A percentile compares a stretch with the other conserved stretches of the same genome.
Conservation (phyloP, 2,888 invertebrate species). For the Drosophila diplacantha region DNA sequence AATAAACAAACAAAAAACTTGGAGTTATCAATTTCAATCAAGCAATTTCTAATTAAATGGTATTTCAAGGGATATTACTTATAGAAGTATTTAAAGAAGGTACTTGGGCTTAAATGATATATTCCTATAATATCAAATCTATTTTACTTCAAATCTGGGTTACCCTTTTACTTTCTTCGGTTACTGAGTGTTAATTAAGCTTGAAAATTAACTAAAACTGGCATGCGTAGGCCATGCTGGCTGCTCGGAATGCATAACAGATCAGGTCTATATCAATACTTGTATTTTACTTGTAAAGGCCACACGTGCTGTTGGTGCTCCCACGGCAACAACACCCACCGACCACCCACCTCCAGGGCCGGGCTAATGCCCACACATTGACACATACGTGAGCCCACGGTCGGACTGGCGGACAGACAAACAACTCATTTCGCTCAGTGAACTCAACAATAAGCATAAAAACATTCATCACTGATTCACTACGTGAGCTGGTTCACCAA, state of each 20-base stretch:
- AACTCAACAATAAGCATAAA: constrained; percentile 74
- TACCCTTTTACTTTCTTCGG: not conserved
- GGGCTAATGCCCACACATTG: constrained; percentile 39
- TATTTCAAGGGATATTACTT: too few relatives aligned
- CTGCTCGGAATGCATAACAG: constrained; percentile 1
- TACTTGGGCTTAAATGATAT: not conserved
- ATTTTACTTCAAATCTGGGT: too few relatives aligned
- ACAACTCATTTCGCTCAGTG: constrained; percentile 72
- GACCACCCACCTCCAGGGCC: constrained; percentile 4
- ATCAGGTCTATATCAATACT: constrained; percentile 13
- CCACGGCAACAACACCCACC: not conserved
- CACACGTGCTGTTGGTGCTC: constrained; percentile 28
- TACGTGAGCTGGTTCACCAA: constrained; percentile 69
- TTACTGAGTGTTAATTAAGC: not conserved
- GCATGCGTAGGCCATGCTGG: not conserved
- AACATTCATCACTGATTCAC: constrained; percentile 72
- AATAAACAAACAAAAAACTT: too few relatives aligned
- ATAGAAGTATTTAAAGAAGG: too few relatives aligned
- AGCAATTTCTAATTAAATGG: too few relatives aligned
- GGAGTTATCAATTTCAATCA: too few relatives aligned
- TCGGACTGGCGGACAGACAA: constrained; percentile 51
- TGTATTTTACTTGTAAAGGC: constrained; percentile 7
- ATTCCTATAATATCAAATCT: not conserved
- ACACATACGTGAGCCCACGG: constrained; percentile 37
- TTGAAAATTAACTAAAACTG: not conserved